Evolutionary conservation across 92 coral and sea anemone genomes (phyloP).

Genomic region (Zoanthus gigantus): DNA sequence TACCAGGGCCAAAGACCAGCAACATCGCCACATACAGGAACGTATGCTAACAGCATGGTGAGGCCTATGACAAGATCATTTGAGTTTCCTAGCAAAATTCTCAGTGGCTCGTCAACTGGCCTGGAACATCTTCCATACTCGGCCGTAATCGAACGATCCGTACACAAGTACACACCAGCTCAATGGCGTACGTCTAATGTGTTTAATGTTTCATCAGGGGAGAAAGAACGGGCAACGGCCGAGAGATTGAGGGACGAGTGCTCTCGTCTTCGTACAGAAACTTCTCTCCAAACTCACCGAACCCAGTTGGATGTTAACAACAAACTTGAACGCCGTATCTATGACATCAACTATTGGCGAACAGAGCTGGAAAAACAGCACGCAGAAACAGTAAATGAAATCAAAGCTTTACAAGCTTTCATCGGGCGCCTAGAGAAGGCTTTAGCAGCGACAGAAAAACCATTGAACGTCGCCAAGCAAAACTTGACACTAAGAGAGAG

Average conservation of each 20-base stretch:
- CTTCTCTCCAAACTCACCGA: conserved; percentile 91
- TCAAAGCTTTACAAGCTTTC: conserved; percentile 92
- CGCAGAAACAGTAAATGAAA: conserved; percentile 92
- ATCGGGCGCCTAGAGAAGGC: conserved; percentile 98
- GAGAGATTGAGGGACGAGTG: conserved; percentile 97
- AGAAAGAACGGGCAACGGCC: conserved; percentile 96
- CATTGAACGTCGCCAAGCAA: conserved; percentile 89
- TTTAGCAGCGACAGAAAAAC: conserved; percentile 91
- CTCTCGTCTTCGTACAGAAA: conserved; percentile 95
- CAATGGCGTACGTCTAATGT: conserved; percentile 97
- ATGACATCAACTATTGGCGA: conserved; percentile 91
- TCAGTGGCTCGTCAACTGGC: conserved; percentile 84
- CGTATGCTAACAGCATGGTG: conserved; percentile 63
- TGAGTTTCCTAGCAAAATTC: conserved; percentile 89
- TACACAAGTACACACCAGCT: conserved; percentile 85
- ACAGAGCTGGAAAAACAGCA: conserved; percentile 93
- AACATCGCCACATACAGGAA: conserved; percentile 74
- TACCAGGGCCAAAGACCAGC: conserved; percentile 71
- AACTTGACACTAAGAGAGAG: conserved; percentile 90
- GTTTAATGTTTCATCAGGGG: conserved; percentile 91
- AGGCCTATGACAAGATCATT: conserved; percentile 72
- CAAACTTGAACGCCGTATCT: conserved; percentile 89
- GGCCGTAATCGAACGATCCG: conserved; percentile 80
- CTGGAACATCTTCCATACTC: conserved; percentile 92
- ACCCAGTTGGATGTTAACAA: conserved; percentile 98